phyloP scores from a whole-genome alignment of 2,113 vertebrate species.

The Tychaedon coryphoeus region DNA sequence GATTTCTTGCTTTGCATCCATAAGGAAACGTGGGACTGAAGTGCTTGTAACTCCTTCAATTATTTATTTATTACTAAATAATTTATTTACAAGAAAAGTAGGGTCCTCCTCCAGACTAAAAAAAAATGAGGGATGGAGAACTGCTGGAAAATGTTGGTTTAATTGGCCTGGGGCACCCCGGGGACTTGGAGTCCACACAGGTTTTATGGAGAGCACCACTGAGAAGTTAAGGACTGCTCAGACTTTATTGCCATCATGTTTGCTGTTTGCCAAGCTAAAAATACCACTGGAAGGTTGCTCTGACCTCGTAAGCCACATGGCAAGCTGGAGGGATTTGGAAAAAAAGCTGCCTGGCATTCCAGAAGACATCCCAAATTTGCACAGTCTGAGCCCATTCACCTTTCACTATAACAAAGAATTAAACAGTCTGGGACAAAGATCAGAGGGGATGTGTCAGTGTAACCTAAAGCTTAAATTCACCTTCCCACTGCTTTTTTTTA shows the following conservation, averaged over 20 bases:
- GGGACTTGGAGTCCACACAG: background rate
- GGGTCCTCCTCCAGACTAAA: background rate
- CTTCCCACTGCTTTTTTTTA: background rate
- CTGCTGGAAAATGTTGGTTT: background rate
- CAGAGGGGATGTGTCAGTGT: background rate
- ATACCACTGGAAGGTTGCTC: conserved; percentile 28
- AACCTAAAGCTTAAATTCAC: background rate
- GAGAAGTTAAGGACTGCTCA: background rate
- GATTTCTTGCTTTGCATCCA: background rate
- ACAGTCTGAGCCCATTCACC: background rate
- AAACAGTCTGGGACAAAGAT: background rate
- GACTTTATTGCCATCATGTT: background rate
- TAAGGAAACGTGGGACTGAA: background rate
- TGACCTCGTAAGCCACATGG: background rate
- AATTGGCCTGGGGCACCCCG: background rate
- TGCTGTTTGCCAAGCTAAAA: conserved; percentile 31
- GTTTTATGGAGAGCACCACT: background rate
- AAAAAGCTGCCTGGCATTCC: background rate
- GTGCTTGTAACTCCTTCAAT: background rate
- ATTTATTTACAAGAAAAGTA: background rate
- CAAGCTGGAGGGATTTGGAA: background rate
- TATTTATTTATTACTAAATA: background rate
- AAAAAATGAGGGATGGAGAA: background rate
- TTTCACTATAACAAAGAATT: background rate
- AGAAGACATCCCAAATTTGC: background rate